Conservation (phyloP, 2,888 invertebrate species). For the Hedychridium roseum region DNA sequence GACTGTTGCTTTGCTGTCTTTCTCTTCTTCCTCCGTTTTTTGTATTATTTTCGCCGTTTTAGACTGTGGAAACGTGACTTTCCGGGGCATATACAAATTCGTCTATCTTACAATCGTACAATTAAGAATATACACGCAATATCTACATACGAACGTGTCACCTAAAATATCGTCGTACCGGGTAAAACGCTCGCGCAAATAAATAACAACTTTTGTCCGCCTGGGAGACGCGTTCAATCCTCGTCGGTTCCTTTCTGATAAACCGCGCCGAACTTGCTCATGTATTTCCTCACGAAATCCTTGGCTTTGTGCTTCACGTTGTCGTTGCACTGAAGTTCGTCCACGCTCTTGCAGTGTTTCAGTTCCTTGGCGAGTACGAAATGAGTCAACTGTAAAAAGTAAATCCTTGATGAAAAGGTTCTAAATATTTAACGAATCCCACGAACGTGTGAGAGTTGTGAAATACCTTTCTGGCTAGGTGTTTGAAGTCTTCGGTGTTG, state of each 20-base stretch:
- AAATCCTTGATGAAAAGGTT: slow-evolving; percentile 8
- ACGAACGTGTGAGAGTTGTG: neutral
- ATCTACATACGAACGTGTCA: slow-evolving; percentile 38
- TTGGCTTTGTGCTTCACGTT: slow-evolving; percentile 94
- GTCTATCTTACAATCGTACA: slow-evolving; percentile 40
- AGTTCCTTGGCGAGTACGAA: slow-evolving; percentile 95
- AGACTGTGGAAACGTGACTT: no score
- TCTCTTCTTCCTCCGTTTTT: no score
- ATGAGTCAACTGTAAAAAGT: slow-evolving; percentile 81
- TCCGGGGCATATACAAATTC: no score
- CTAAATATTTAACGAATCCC: slow-evolving; percentile 1
- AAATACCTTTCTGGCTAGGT: slow-evolving; percentile 87
- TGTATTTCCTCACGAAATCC: slow-evolving; percentile 94
- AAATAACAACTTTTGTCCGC: slow-evolving; percentile 35
- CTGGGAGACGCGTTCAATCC: slow-evolving; percentile 49
- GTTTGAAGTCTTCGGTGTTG: slow-evolving; percentile 92
- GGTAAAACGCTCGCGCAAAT: slow-evolving; percentile 28
- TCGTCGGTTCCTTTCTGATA: slow-evolving; percentile 78
- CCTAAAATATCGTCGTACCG: slow-evolving; percentile 25
- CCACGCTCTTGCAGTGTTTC: slow-evolving; percentile 87
- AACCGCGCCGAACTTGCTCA: slow-evolving; percentile 90
- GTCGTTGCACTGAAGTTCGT: slow-evolving; percentile 86
- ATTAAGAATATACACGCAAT: slow-evolving; percentile 30
- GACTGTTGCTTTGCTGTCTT: no score
- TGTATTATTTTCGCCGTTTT: no score